Conservation (phyloP, 2,888 invertebrate genomes). For the Parapristionchus giblindavisi region DNA sequence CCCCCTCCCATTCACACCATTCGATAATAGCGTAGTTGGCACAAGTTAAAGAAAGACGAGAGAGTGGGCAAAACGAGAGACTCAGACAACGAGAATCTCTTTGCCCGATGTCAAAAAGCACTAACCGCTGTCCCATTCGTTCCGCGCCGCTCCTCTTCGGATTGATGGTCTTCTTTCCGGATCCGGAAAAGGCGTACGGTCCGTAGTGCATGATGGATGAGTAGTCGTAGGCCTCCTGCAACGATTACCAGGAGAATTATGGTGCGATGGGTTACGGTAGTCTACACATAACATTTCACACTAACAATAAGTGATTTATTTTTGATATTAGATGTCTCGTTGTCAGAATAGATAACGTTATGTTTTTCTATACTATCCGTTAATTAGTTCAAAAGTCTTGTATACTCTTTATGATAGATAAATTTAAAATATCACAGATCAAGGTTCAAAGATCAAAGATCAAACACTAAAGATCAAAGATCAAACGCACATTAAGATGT, state of each 20-base stretch:
- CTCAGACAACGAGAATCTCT: neutral
- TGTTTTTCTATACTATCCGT: too few species aligned
- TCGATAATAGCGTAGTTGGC: too few species aligned
- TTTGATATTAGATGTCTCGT: too few species aligned
- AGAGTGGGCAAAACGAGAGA: neutral
- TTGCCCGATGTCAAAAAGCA: too few species aligned
- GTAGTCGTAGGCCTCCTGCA: constrained; percentile 61
- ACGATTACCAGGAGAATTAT: too few species aligned
- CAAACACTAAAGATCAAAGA: constrained; percentile 41
- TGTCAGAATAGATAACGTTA: too few species aligned
- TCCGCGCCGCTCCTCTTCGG: constrained; percentile 51
- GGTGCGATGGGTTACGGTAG: too few species aligned
- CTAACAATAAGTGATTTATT: too few species aligned
- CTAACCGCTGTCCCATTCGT: constrained; percentile 36
- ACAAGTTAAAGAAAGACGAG: too few species aligned
- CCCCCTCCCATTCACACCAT: too few species aligned
- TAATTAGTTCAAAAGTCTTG: too few species aligned
- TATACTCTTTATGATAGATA: neutral
- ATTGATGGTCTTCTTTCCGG: constrained; percentile 68
- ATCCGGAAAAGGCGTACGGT: constrained; percentile 63
- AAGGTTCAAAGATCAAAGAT: neutral
- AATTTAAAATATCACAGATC: neutral
- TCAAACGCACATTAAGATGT: constrained; percentile 62
- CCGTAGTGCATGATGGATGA: constrained; percentile 71
- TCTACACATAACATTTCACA: too few species aligned